Percentiles rank a stretch among this genome's conserved stretches.
phyloP scores from a whole-genome alignment of 2,113 vertebrate genomes.

The Planiliza haematocheilus region DNA sequence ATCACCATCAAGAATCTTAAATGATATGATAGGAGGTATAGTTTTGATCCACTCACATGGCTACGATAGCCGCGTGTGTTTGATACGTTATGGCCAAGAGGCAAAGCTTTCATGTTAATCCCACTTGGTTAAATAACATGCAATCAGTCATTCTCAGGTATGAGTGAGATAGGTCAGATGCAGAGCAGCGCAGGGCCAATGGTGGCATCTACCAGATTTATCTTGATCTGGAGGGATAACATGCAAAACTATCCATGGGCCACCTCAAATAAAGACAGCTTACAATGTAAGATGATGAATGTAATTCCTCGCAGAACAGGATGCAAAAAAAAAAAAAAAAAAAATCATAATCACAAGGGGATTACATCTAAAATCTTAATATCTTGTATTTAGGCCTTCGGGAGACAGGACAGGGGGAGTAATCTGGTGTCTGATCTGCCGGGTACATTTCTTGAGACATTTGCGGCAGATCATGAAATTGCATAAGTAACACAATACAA shows the following conservation, averaged over 20 bases:
- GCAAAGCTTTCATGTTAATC: constrained; percentile 58
- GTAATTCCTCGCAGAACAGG: constrained; percentile 85
- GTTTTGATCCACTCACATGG: neutral
- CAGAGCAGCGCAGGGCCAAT: constrained; percentile 52
- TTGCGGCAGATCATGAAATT: constrained; percentile 89
- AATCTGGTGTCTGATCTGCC: constrained; percentile 82
- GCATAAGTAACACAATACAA: constrained; percentile 86
- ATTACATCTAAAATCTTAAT: constrained; percentile 92
- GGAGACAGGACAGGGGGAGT: constrained; percentile 53
- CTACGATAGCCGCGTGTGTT: neutral
- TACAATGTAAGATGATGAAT: constrained; percentile 84
- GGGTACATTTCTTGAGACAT: constrained; percentile 80
- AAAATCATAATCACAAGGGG: constrained; percentile 87
- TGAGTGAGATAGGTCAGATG: constrained; percentile 38
- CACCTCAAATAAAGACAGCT: constrained; percentile 73
- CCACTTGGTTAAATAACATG: constrained; percentile 60
- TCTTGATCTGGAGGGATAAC: constrained; percentile 70
- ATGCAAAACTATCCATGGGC: constrained; percentile 62
- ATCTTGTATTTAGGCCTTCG: constrained; percentile 85
- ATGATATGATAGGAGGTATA: too few relatives aligned
- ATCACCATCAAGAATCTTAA: neutral
- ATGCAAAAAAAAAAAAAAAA: constrained; percentile 71
- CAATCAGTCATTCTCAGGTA: constrained; percentile 70
- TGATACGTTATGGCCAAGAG: constrained; percentile 39
- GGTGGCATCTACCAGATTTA: constrained; percentile 68